A percentile compares a stretch with the other conserved stretches of the same genome.
Conservation (phyloP, 1,140 invertebrate species). For the Ostrea denselamellosa region DNA sequence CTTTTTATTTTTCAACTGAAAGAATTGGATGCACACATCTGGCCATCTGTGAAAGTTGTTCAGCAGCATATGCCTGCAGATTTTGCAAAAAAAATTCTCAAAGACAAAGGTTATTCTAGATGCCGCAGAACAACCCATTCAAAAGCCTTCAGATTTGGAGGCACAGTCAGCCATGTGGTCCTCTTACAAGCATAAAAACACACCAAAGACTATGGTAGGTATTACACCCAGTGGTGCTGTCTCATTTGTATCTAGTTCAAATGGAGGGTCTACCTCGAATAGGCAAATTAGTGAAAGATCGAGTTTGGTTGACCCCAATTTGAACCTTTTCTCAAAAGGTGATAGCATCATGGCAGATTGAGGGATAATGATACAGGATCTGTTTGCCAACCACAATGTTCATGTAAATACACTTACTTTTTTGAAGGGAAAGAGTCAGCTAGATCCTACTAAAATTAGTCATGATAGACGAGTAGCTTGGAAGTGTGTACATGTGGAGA, state of each 20-base stretch:
- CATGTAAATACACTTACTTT: conserved; percentile 59
- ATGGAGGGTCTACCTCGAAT: conserved; percentile 54
- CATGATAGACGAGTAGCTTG: conserved; percentile 53
- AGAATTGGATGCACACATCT: too few species aligned
- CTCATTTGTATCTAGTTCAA: conserved; percentile 45
- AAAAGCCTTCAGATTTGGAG: conserved; percentile 51
- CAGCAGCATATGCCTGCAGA: too few species aligned
- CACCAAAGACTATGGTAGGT: conserved; percentile 37
- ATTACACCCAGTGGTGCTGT: conserved; percentile 45
- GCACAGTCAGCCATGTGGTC: conserved; percentile 47
- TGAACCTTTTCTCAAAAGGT: neutral
- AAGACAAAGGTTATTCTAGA: conserved; percentile 57
- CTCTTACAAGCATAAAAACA: conserved; percentile 55
- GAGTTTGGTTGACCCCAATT: neutral
- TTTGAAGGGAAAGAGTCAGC: conserved; percentile 50
- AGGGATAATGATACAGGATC: conserved; percentile 60
- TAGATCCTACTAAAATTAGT: conserved; percentile 50
- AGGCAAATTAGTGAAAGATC: conserved; percentile 52
- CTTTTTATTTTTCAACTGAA: too few species aligned
- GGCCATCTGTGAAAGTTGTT: too few species aligned
- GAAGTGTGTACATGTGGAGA: conserved; percentile 60
- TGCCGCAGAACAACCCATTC: conserved; percentile 56
- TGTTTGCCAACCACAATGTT: conserved; percentile 56
- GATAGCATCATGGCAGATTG: conserved; percentile 57
- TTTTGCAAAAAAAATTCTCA: neutral